Evolutionary conservation across 2,797 vertebrate genomes (phyloP).

Genomic region (Dipus sagitta): DNA sequence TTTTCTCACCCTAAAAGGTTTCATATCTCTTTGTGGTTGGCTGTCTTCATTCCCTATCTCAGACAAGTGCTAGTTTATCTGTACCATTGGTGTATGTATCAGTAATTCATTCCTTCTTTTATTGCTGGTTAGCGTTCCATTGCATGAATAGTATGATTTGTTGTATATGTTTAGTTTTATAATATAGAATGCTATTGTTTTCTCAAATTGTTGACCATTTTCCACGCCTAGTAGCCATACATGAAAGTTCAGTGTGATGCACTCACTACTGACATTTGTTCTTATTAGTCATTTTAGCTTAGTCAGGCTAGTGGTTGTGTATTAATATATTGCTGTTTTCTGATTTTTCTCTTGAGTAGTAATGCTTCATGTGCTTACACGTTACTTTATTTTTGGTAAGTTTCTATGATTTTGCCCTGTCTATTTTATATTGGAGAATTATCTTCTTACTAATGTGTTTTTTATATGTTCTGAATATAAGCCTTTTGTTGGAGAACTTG

Average conservation of each 20-base stretch:
- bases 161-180: too few relatives aligned
- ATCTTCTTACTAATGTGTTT: not conserved
- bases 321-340: not conserved
- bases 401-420: not conserved
- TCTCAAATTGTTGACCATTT: too few relatives aligned
- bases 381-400: not conserved
- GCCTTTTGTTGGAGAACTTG: not conserved
- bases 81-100: not conserved
- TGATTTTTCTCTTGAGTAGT: not conserved
- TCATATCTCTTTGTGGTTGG: too few relatives aligned
- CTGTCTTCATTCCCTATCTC: too few relatives aligned
- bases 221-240: too few relatives aligned
- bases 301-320: not conserved
- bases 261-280: too few relatives aligned
- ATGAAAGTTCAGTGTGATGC: too few relatives aligned
- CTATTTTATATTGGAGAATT: not conserved
- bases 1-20: too few relatives aligned
- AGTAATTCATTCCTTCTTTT: not conserved
- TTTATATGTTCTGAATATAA: not conserved
- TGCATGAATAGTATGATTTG: too few relatives aligned
- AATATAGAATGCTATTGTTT: too few relatives aligned
- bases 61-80: too few relatives aligned
- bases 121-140: not conserved
- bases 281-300: not conserved
- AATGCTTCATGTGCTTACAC: not conserved